Conservation (phyloP, 2,888 invertebrate genomes). For the Chymomyza fuscimana region DNA sequence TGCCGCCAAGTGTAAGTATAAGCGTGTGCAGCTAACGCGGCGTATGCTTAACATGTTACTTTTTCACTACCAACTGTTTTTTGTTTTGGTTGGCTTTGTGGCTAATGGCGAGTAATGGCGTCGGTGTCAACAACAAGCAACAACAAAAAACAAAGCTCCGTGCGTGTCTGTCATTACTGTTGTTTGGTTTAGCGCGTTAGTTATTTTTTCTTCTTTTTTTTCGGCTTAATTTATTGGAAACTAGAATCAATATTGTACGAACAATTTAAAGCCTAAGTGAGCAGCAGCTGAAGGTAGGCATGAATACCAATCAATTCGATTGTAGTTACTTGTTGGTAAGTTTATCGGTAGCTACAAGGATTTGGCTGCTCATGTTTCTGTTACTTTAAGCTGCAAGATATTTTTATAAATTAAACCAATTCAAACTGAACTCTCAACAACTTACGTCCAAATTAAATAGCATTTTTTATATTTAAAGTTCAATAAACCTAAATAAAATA, state of each 20-base stretch:
- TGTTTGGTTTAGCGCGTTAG: constrained; percentile 59
- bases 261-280: too few relatives aligned
- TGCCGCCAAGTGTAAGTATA: background rate
- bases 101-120: background rate
- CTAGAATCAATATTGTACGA: background rate
- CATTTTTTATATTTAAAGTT: too few relatives aligned
- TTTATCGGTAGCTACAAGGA: too few relatives aligned
- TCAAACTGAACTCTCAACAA: too few relatives aligned
- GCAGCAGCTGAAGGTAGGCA: too few relatives aligned
- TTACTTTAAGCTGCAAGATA: too few relatives aligned
- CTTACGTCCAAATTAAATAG: too few relatives aligned
- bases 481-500: too few relatives aligned
- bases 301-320: too few relatives aligned
- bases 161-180: constrained; percentile 59
- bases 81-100: background rate
- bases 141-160: constrained; percentile 38
- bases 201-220: background rate
- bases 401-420: too few relatives aligned
- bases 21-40: background rate
- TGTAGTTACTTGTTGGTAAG: too few relatives aligned
- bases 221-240: background rate
- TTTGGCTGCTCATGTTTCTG: too few relatives aligned
- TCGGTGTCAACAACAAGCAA: background rate
- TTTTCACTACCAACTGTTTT: background rate
- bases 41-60: background rate